Base-by-base conservation (phyloP, 2,888 invertebrate genomes). In the Hirtodrosophila cameraria region DNA sequence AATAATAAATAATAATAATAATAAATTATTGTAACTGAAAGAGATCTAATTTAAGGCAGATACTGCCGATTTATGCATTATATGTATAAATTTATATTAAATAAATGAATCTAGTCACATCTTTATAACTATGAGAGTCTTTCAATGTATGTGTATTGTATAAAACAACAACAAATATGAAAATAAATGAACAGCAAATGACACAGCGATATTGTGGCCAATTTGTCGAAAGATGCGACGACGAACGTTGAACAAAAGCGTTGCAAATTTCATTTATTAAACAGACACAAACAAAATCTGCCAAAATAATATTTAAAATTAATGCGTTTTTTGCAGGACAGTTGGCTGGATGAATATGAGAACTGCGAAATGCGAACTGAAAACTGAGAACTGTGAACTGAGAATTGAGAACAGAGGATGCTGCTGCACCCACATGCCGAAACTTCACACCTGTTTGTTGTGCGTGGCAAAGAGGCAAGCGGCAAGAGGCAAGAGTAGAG, bases 261-360 rank as follows among this genome's bases (percentile, higher is more conserved):
- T 58, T 59, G 74, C 57, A 63, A 86, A 86, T 70, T 59, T 63
- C 67, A 65, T 77, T 84, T 84, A 66, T 83, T 80, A 76, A 76
- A 64, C 41, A 45, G 31, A 39, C 52, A 68, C 43, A 58, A 61
- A 43, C n/a, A 53, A 25, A 38, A 84, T 36, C 82, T 84, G 87
- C 75, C 80, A 81, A 86, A 81, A 86, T 84, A 81, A 84, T 86
- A 84, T 86, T 81, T 66, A 86, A 86, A 84, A 81, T 81, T 84
- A 81, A 81, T 81, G 80, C 27, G 79, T 67, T 70, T 52, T 68
- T 42, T 20, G 49, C 54, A 27, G 62, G 43, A 59, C 48, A 45
- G 45, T 23, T 23, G 6, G 23, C 7, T 6, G 23, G 23, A n/a
- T n/a, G 27, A 53, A 36, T 13, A 35, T 15, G 27, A 27, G 28